A percentile compares a stretch with the other conserved stretches of the same genome.
phyloP scores from a whole-genome alignment of 2,113 vertebrate genomes.

The Pangasianodon hypophthalmus region DNA sequence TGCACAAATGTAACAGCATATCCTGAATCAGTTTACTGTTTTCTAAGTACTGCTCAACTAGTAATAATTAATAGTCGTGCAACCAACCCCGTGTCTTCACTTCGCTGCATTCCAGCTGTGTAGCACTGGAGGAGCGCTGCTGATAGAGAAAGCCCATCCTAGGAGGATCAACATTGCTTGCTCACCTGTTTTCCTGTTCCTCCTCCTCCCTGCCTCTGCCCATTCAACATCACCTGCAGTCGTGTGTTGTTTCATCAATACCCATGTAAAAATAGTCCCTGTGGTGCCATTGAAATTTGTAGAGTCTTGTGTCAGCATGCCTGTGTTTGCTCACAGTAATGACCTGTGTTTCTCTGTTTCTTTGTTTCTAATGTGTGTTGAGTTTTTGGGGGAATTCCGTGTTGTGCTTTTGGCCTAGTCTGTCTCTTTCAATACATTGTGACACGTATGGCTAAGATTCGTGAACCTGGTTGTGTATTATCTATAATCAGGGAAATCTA shows the following conservation, averaged over 20 bases:
- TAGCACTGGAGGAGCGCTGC: background rate
- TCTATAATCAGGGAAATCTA: background rate
- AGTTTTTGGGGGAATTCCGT: too few species aligned
- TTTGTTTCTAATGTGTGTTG: background rate
- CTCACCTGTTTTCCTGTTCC: background rate
- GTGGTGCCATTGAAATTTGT: background rate
- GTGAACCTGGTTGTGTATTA: background rate
- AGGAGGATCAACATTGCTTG: background rate
- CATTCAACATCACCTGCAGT: background rate
- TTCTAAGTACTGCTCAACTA: background rate
- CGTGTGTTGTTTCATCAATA: background rate
- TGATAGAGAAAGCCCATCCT: background rate
- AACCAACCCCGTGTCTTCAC: background rate
- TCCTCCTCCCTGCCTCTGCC: background rate
- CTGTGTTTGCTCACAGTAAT: background rate
- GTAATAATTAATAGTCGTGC: background rate
- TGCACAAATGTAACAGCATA: background rate
- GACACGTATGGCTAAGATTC: too few species aligned
- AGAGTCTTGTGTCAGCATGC: slow-evolving; percentile 6
- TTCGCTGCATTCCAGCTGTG: background rate
- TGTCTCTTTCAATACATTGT: background rate
- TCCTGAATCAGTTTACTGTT: background rate
- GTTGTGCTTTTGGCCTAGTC: background rate
- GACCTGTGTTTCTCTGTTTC: background rate
- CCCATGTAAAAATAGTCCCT: slow-evolving; percentile 6